These are phyloP conservation scores for Antechinus flavipes DNA, from an alignment of 2,113 vertebrate species.

Conservation along the genomic window DNA sequence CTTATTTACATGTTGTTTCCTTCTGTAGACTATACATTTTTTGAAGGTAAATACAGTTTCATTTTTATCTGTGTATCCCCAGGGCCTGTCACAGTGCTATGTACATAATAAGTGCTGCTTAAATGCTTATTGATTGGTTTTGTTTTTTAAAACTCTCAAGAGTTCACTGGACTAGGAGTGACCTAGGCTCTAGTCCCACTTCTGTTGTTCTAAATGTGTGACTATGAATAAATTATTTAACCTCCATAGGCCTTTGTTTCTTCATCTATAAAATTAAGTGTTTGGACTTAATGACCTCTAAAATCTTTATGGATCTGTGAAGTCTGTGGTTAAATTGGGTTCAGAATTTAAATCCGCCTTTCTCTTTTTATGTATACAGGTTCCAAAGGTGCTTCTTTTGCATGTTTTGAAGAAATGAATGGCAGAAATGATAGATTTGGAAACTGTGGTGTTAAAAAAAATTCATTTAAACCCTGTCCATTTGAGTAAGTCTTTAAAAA, in stretches of 20 bases:
- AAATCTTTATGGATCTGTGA: neutral
- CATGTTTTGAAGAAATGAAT: constrained; percentile 38
- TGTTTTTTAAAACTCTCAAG: neutral
- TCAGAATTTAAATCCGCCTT: neutral
- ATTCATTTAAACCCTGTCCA: neutral
- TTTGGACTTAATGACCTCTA: neutral
- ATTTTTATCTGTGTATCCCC: neutral
- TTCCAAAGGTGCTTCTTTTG: neutral
- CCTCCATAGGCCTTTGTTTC: neutral
- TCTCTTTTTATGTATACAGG: neutral
- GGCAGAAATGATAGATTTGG: constrained; percentile 8
- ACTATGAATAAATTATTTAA: neutral
- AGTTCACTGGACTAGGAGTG: neutral
- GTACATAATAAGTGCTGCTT: neutral
- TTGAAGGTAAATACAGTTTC: neutral
- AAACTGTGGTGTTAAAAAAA: neutral
- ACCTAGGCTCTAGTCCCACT: neutral
- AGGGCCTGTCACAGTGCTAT: neutral
- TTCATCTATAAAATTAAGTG: neutral
- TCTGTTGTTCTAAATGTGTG: neutral
- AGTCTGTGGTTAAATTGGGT: neutral
- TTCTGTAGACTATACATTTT: neutral
- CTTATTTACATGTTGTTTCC: neutral
- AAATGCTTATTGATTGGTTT: neutral
- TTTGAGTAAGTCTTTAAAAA: neutral